phyloP scores from a whole-genome alignment of 2,113 vertebrate species.

The Collichthys lucidus region DNA sequence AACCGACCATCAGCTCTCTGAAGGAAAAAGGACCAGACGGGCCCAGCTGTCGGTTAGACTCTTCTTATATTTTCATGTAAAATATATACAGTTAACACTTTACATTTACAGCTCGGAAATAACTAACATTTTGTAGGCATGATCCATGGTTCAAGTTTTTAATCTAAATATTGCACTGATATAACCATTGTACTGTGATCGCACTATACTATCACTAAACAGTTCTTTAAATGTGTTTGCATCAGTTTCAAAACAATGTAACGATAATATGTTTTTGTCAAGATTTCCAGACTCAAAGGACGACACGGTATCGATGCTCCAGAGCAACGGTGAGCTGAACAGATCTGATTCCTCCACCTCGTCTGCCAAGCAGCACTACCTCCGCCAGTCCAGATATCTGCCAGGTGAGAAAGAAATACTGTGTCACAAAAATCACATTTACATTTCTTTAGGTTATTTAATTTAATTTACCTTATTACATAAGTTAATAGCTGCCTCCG shows the following conservation, averaged over 20 bases:
- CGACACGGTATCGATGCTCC: conserved; percentile 79
- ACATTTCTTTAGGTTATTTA: background rate
- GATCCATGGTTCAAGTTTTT: no score
- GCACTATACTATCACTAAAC: no score
- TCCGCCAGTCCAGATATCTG: conserved; percentile 92
- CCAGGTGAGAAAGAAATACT: conserved; percentile 85
- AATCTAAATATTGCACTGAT: no score
- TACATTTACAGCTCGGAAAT: background rate
- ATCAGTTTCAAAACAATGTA: no score
- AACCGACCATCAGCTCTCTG: conserved; percentile 81
- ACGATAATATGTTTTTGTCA: background rate
- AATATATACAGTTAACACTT: background rate
- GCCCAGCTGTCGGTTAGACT: conserved; percentile 30
- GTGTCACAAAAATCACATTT: background rate
- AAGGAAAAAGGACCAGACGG: conserved; percentile 1
- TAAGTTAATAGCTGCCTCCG: background rate
- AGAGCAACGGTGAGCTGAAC: conserved; percentile 66
- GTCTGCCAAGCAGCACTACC: conserved; percentile 92
- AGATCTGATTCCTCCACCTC: conserved; percentile 71
- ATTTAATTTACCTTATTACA: background rate
- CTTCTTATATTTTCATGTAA: background rate
- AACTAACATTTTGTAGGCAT: no score
- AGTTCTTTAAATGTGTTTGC: no score
- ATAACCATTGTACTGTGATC: no score
- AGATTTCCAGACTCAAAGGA: conserved; percentile 64